These are phyloP conservation scores for Leucopsar rothschildi DNA, from an alignment of 2,113 vertebrate genomes.

Conservation along the genomic window DNA sequence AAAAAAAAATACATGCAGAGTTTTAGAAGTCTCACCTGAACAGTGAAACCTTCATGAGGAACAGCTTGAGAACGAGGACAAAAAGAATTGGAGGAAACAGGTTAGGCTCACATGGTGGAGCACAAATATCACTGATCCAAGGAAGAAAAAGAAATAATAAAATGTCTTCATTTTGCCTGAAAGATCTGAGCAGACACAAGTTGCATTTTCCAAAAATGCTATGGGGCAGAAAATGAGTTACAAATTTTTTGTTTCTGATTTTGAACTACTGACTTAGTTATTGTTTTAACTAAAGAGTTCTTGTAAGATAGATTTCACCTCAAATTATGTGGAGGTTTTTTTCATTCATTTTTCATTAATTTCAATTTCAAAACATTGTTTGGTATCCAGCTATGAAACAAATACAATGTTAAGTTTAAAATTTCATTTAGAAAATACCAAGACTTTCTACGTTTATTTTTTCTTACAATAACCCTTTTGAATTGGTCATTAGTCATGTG, in stretches of 20 bases:
- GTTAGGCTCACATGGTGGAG: background rate
- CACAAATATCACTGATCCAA: background rate
- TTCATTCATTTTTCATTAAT: background rate
- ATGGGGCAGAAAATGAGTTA: background rate
- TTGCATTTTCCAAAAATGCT: background rate
- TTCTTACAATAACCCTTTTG: background rate
- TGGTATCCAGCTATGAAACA: background rate
- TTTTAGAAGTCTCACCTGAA: background rate
- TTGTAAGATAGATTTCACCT: background rate
- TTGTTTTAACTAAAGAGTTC: background rate
- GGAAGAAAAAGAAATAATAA: background rate
- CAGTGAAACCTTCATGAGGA: background rate
- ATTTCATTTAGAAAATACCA: background rate
- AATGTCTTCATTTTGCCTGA: background rate
- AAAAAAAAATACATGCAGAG: fast-evolving
- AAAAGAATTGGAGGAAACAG: background rate
- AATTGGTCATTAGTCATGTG: background rate
- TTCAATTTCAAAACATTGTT: background rate
- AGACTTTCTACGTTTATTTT: background rate
- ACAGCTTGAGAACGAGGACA: background rate
- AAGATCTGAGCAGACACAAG: background rate
- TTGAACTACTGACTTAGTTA: background rate
- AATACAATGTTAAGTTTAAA: background rate
- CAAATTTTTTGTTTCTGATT: background rate
- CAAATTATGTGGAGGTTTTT: background rate